These are phyloP conservation scores for Melanotus villosus DNA, from an alignment of 2,888 invertebrate species.

Conservation along the genomic window DNA sequence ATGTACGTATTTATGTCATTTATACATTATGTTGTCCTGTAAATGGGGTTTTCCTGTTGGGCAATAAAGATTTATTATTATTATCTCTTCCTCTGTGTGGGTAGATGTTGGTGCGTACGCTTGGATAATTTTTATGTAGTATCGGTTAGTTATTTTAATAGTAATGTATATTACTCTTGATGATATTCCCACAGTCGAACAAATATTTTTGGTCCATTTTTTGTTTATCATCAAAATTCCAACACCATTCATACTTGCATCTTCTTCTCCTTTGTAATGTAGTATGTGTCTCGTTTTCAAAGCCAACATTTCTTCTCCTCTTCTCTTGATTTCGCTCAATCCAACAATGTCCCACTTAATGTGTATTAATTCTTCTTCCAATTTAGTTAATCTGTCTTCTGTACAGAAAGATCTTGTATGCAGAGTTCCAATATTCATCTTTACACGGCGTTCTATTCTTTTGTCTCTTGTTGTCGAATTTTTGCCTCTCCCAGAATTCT, in stretches of 20 bases:
- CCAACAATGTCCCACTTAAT: constrained; percentile 12
- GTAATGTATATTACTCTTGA: constrained; percentile 1
- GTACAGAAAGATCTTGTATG: constrained; percentile 2
- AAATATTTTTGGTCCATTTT: constrained; percentile 11
- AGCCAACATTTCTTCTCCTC: constrained; percentile 11
- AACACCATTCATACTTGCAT: constrained; percentile 14
- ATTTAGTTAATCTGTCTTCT: constrained; percentile 2
- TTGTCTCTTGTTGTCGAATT: constrained; percentile 8
- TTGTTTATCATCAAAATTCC: constrained; percentile 16
- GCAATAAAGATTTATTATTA: no score
- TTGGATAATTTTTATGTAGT: no score
- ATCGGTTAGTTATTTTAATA: no score
- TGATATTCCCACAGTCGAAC: constrained; percentile 5
- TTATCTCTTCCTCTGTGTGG: no score
- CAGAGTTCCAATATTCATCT: constrained; percentile 17
- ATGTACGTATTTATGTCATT: no score
- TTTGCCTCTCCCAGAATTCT: neutral
- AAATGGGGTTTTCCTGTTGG: no score
- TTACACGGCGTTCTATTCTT: constrained; percentile 15
- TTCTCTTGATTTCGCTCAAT: neutral
- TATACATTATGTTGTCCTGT: no score
- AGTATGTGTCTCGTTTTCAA: constrained; percentile 10
- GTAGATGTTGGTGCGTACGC: no score
- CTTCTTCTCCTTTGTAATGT: constrained; percentile 14
- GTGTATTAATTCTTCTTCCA: constrained; percentile 6